Base-by-base conservation (phyloP, 2,113 vertebrate species). In the Proterorhinus semilunaris region DNA sequence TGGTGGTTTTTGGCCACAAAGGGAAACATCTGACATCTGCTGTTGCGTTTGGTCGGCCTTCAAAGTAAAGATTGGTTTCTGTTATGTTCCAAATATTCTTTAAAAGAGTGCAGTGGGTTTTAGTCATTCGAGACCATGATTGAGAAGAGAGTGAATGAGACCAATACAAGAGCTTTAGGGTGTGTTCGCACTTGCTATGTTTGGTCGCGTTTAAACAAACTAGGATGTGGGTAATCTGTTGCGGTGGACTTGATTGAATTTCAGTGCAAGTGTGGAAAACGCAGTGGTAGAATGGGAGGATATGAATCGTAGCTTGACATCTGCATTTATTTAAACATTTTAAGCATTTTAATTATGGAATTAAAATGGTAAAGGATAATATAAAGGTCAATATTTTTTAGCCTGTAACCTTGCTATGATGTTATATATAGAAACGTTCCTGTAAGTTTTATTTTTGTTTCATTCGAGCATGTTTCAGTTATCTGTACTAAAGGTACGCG, bases 81-180 rank as follows among this genome's bases (percentile, higher is more conserved):
- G 45, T 68, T 49, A 70, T 69, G 68, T 65, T 75, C 86, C 64
- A 79, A 67, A 84, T 58, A 78, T 73, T 76, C 85, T 76, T 84
- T 76, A 68, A 86, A 80, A 80, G 78, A 75, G 53, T 12, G 8
- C 0, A 8, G 16, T 13, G 21, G 8, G 8, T 61, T 61, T n/a
- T 15, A 15, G 58, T 45, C 42, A 15, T 13, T 13, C 15, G 12
- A 51, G 11, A 51, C 5, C 12, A 51, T 51, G 49, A 51, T 51
- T 51, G 49, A 51, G 49, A 5, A 6, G 11, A 51, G 12, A 13
- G 49, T 61, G 13, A 44, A 10, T 16, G 42, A 12, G 58, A 61
- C 58, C 58, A 61, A 42, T 9, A 61, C 42, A 61, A n/a, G 55
- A 58, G 13, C 42, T 61, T 44, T 45, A n/a, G 58, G 58, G 42